Evolutionary conservation across 2,888 invertebrate genomes (phyloP).

Genomic region (Epinotia ramella): DNA sequence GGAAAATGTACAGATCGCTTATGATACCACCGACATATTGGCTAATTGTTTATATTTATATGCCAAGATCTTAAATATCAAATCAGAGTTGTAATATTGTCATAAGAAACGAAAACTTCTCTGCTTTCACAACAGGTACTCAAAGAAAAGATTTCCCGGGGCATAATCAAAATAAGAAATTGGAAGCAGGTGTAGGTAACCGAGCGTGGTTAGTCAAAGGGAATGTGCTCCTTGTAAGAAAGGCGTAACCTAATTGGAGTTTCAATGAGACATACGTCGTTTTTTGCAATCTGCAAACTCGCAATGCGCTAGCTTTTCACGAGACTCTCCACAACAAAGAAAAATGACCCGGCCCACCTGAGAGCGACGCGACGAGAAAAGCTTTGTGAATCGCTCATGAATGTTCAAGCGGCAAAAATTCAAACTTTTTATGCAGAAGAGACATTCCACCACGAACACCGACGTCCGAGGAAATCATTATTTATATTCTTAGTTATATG

Average conservation of each 20-base stretch:
- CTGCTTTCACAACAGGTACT: neutral
- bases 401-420: slow-evolving; percentile 18
- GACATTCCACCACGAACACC: slow-evolving; percentile 1
- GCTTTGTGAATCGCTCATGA: slow-evolving; percentile 29
- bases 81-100: too few relatives aligned
- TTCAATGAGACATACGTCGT: slow-evolving; percentile 5
- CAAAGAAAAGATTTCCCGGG: neutral
- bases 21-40: too few relatives aligned
- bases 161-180: slow-evolving; percentile 13
- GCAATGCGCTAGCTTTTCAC: slow-evolving; percentile 16
- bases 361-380: slow-evolving; percentile 27
- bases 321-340: slow-evolving; percentile 30
- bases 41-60: too few relatives aligned
- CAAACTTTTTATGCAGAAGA: neutral
- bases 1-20: too few relatives aligned
- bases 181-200: slow-evolving; percentile 8
- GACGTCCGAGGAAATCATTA: neutral
- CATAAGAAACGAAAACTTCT: neutral
- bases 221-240: neutral
- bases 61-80: too few relatives aligned
- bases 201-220: slow-evolving; percentile 28
- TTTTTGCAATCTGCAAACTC: neutral
- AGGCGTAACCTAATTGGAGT: neutral
- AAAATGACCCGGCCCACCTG: slow-evolving; percentile 30
- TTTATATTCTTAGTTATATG: neutral